phyloP scores from a whole-genome alignment of 37 sponge, comb jelly and placozoan genomes.

The Theonella swinhoei region DNA sequence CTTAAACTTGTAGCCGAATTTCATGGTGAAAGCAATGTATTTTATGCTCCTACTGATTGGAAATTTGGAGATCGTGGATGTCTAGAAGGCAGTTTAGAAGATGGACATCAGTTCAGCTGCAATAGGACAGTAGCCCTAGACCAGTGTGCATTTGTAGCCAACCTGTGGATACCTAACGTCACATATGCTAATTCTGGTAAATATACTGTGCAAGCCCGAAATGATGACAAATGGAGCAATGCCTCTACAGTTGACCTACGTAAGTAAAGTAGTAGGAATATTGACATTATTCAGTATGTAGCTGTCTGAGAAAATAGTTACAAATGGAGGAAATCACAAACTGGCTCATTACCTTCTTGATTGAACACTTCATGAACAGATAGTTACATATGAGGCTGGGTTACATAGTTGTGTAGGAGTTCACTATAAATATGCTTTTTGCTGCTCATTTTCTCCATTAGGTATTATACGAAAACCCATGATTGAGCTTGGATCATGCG shows the following conservation, averaged over 20 bases:
- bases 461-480: not conserved
- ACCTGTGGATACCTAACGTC: not conserved
- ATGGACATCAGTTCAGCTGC: not conserved
- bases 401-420: too few species aligned
- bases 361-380: too few species aligned
- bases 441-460: too few species aligned
- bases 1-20: not conserved
- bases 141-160: not conserved
- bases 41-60: too few species aligned
- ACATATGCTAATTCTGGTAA: not conserved
- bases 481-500: not conserved
- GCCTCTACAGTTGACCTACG: not conserved
- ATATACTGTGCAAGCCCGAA: not conserved
- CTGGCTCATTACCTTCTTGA: too few species aligned
- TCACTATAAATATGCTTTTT: too few species aligned
- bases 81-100: not conserved
- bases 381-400: too few species aligned
- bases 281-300: too few species aligned
- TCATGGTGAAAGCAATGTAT: not conserved
- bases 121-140: not conserved
- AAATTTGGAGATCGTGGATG: too few species aligned
- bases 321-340: too few species aligned
- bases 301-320: too few species aligned
- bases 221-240: not conserved
- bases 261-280: too few species aligned